Percentiles rank a stretch among this genome's conserved stretches.
These are phyloP conservation scores for Sorex araneus DNA, from an alignment of 2,113 vertebrate species.

Conservation along the genomic window DNA sequence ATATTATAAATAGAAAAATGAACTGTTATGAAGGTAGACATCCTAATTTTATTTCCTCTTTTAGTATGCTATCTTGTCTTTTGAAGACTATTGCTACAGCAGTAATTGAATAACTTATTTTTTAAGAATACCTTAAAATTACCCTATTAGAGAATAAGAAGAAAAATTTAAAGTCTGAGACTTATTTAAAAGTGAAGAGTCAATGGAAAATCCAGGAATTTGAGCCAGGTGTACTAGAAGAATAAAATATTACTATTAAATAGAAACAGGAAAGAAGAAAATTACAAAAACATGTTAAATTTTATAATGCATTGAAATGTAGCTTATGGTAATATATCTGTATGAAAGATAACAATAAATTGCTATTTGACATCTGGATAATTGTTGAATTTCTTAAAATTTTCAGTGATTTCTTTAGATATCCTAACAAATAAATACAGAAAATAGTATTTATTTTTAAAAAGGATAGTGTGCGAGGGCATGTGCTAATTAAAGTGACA, in stretches of 20 bases:
- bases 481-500: slow-evolving; percentile 34
- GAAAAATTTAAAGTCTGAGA: slow-evolving; percentile 27
- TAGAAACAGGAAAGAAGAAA: neutral
- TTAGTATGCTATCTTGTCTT: slow-evolving; percentile 25
- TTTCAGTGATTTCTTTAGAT: neutral
- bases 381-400: neutral
- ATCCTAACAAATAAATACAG: too few relatives aligned
- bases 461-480: slow-evolving; percentile 6
- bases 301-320: neutral
- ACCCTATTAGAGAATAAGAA: slow-evolving; percentile 34
- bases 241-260: neutral
- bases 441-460: too few relatives aligned
- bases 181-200: slow-evolving; percentile 23
- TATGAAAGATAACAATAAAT: neutral
- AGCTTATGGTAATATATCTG: neutral
- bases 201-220: neutral
- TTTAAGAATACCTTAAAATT: slow-evolving; percentile 52
- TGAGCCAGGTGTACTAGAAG: neutral
- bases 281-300: slow-evolving; percentile 1
- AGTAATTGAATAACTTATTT: neutral
- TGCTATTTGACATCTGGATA: neutral
- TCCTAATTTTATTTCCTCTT: neutral
- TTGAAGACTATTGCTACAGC: slow-evolving; percentile 17
- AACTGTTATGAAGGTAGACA: neutral
- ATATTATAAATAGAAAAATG: neutral